phyloP scores from a whole-genome alignment of 2,888 invertebrate genomes.

The Cosmopolites sordidus region DNA sequence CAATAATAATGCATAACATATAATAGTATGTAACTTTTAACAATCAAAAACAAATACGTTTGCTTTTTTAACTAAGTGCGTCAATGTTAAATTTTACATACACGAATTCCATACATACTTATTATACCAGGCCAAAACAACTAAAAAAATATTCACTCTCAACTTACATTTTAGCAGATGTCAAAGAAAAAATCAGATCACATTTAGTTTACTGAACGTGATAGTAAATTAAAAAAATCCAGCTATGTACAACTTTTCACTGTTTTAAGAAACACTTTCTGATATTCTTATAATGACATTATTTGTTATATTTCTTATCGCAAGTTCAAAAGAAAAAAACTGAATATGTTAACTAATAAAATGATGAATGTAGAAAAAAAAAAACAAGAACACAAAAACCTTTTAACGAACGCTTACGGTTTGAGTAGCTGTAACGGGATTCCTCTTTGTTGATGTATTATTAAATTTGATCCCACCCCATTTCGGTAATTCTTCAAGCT shows the following conservation, averaged over 20 bases:
- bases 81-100: slow-evolving; percentile 10
- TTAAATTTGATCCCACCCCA: slow-evolving; percentile 31
- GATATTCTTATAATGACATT: too few species aligned
- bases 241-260: slow-evolving; percentile 5
- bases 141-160: too few species aligned
- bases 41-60: slow-evolving; percentile 5
- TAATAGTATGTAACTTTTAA: slow-evolving; percentile 9
- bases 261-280: slow-evolving; percentile 9
- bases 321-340: too few species aligned
- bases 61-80: slow-evolving; percentile 10
- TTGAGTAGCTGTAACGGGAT: slow-evolving; percentile 14
- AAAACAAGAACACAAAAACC: too few species aligned
- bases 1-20: slow-evolving; percentile 10
- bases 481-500: slow-evolving; percentile 18
- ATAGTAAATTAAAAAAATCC: too few species aligned
- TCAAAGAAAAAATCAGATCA: too few species aligned
- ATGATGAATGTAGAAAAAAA: too few species aligned
- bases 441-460: slow-evolving; percentile 11
- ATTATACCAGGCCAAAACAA: neutral
- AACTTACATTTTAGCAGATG: too few species aligned
- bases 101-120: slow-evolving; percentile 5
- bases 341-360: too few species aligned
- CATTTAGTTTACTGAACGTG: too few species aligned
- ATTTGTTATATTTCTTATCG: too few species aligned
- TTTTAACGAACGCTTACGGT: too few species aligned